phyloP scores from a whole-genome alignment of 2,113 vertebrate species.

The Limnothrissa miodon region DNA sequence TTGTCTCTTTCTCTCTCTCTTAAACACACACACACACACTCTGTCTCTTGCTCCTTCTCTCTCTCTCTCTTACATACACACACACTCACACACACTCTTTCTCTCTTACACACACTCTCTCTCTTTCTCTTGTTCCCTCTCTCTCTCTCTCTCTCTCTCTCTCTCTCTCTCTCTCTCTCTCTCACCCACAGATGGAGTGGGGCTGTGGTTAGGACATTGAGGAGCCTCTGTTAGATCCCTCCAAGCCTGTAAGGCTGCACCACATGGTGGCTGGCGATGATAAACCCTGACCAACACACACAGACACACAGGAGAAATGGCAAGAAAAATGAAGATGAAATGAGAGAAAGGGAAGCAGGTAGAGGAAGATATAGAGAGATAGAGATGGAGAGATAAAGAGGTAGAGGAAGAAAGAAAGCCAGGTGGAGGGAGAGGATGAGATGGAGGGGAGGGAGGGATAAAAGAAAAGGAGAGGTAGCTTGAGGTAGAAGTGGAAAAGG shows the following conservation, averaged over 20 bases:
- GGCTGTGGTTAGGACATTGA: background rate
- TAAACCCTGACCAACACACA: background rate
- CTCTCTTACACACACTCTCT: no score
- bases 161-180: background rate
- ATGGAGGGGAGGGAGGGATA: background rate
- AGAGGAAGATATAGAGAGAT: background rate
- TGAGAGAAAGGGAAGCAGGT: background rate
- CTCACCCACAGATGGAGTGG: background rate
- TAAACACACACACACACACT: background rate
- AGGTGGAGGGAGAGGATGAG: background rate
- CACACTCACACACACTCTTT: background rate
- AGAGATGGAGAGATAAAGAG: background rate
- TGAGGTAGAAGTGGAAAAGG: background rate
- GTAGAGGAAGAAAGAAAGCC: background rate
- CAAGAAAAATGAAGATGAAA: background rate
- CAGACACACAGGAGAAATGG: background rate
- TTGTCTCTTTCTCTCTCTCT: no score
- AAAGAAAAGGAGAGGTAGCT: no score
- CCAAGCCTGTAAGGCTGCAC: background rate
- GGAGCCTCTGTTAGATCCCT: background rate
- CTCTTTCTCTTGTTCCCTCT: no score
- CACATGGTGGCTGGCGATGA: conserved; percentile 1
- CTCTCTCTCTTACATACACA: background rate
- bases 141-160: no score
- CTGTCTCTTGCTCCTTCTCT: no score